These are phyloP conservation scores for Clarias pachynema DNA, from an alignment of 2,797 vertebrate species.

Conservation along the genomic window DNA sequence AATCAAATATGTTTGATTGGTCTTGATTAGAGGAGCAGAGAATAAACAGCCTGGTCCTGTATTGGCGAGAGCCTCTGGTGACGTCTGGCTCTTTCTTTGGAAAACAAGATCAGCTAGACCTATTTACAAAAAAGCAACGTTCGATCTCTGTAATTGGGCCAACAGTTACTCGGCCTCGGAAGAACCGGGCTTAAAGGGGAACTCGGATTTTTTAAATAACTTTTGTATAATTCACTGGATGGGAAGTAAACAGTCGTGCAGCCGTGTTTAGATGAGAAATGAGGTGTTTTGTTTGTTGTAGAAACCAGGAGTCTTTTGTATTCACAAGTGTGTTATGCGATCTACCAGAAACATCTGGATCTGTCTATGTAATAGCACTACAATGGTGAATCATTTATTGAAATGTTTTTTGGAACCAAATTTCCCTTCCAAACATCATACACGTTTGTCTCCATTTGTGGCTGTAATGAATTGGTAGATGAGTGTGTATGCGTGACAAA, in stretches of 20 bases:
- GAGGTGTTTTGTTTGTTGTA: neutral
- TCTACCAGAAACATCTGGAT: neutral
- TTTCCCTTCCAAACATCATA: neutral
- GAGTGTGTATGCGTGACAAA: neutral
- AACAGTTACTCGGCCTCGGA: constrained; percentile 40
- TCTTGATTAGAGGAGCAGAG: constrained; percentile 55
- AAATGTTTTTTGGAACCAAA: neutral
- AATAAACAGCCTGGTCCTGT: constrained; percentile 52
- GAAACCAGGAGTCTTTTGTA: neutral
- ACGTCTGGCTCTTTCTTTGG: constrained; percentile 53
- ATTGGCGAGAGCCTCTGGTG: constrained; percentile 42
- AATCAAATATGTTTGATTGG: constrained; percentile 57
- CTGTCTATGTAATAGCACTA: neutral
- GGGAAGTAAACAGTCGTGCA: constrained; percentile 24
- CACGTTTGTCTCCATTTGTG: neutral
- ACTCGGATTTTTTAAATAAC: neutral
- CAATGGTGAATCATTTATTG: neutral
- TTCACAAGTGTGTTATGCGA: neutral
- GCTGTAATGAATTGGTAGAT: neutral
- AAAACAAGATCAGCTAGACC: constrained; percentile 49
- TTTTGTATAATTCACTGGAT: neutral
- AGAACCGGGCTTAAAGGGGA: constrained; percentile 52
- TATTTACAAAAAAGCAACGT: constrained; percentile 52
- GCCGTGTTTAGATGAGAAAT: constrained; percentile 11
- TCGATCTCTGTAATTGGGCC: constrained; percentile 46